Conservation (phyloP, 92 coral and sea anemone species). For the Phenganax stokvisi region DNA sequence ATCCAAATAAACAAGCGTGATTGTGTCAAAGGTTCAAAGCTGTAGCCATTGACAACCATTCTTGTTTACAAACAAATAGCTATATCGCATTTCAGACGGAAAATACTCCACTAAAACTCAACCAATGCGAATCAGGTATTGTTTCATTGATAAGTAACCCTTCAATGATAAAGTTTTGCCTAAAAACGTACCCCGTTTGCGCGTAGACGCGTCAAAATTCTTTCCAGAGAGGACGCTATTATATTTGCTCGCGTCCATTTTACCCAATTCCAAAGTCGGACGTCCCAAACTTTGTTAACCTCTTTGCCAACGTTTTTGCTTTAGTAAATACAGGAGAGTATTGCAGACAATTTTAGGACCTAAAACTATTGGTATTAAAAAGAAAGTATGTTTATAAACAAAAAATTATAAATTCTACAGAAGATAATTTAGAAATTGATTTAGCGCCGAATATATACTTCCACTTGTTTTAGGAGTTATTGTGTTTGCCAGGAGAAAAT, state of each 20-base stretch:
- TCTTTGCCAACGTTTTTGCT: background rate
- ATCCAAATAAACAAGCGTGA: no score
- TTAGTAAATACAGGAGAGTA: background rate
- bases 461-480: background rate
- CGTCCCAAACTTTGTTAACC: background rate
- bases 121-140: background rate
- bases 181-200: slow-evolving; percentile 24
- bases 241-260: slow-evolving; percentile 17
- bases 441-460: slow-evolving; percentile 35
- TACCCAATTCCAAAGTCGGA: slow-evolving; percentile 14
- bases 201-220: slow-evolving; percentile 20
- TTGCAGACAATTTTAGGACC: background rate
- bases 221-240: slow-evolving; percentile 23
- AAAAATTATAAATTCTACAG: slow-evolving; percentile 7
- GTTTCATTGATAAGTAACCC: background rate
- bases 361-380: background rate
- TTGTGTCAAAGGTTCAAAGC: no score
- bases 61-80: no score
- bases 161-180: background rate
- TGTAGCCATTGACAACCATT: no score
- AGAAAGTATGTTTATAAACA: slow-evolving; percentile 13
- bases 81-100: no score
- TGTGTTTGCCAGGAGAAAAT: background rate
- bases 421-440: slow-evolving; percentile 5
- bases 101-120: no score